These are phyloP conservation scores for Labrus mixtus DNA, from an alignment of 2,113 vertebrate genomes.

Conservation along the genomic window DNA sequence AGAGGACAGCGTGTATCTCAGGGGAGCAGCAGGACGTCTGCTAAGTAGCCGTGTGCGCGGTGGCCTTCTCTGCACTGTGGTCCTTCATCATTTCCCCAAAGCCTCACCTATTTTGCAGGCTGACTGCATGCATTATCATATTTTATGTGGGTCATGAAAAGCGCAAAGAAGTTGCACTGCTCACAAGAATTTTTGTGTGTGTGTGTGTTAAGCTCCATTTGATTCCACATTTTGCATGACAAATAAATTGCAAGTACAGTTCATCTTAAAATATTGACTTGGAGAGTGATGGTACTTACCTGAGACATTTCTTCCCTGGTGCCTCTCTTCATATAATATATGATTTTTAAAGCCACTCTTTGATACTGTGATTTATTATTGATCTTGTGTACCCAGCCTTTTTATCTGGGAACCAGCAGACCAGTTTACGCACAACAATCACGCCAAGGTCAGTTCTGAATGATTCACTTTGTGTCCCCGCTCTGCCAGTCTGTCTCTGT, in stretches of 20 bases:
- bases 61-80: conserved; percentile 57
- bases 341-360: conserved; percentile 50
- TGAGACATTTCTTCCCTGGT: neutral
- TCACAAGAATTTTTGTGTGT: conserved; percentile 23
- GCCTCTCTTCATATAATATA: neutral
- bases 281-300: neutral
- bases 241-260: conserved; percentile 10
- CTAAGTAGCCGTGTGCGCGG: conserved; percentile 25
- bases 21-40: conserved; percentile 44
- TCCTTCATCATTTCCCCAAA: conserved; percentile 68
- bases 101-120: conserved; percentile 71
- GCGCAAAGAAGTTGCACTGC: conserved; percentile 46
- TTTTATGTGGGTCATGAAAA: conserved; percentile 71
- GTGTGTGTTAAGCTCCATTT: neutral
- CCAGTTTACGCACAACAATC: conserved; percentile 64
- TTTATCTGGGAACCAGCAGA: conserved; percentile 68
- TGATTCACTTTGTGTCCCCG: conserved; percentile 71
- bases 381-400: conserved; percentile 60
- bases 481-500: conserved; percentile 62
- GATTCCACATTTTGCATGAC: neutral
- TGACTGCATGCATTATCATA: conserved; percentile 77
- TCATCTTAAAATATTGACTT: neutral
- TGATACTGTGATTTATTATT: conserved; percentile 63
- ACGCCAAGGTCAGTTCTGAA: conserved; percentile 80
- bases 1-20: conserved; percentile 48